Evolutionary conservation across 2,797 vertebrate species (phyloP).

Genomic region (Platalea minor): DNA sequence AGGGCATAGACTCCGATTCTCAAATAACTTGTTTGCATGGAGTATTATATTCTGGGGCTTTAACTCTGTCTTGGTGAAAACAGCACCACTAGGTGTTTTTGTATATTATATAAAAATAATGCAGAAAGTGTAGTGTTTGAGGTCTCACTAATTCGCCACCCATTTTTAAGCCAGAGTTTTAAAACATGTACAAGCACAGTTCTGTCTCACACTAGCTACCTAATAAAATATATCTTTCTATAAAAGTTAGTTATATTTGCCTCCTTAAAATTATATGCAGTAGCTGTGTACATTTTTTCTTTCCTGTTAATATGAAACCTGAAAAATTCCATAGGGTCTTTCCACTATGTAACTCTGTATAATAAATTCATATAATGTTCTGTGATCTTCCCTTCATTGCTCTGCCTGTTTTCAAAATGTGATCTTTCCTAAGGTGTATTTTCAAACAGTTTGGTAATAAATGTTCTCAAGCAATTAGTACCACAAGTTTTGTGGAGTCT

Average conservation of each 20-base stretch:
- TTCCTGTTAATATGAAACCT: background rate
- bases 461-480: background rate
- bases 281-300: background rate
- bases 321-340: background rate
- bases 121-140: background rate
- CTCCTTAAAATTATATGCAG: background rate
- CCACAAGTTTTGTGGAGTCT: background rate
- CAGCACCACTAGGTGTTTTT: background rate
- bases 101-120: background rate
- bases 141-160: background rate
- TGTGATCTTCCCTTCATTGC: background rate
- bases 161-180: background rate
- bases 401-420: background rate
- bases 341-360: background rate
- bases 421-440: background rate
- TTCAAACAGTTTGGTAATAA: background rate
- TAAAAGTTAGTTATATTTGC: background rate
- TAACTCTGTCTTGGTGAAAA: background rate
- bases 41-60: background rate
- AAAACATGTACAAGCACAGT: background rate
- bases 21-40: background rate
- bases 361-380: background rate
- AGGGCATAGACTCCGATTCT: background rate
- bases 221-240: background rate
- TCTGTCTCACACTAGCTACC: background rate